These are phyloP conservation scores for Cheirogaleus medius DNA, from an alignment of 2,113 vertebrate species.

Conservation along the genomic window DNA sequence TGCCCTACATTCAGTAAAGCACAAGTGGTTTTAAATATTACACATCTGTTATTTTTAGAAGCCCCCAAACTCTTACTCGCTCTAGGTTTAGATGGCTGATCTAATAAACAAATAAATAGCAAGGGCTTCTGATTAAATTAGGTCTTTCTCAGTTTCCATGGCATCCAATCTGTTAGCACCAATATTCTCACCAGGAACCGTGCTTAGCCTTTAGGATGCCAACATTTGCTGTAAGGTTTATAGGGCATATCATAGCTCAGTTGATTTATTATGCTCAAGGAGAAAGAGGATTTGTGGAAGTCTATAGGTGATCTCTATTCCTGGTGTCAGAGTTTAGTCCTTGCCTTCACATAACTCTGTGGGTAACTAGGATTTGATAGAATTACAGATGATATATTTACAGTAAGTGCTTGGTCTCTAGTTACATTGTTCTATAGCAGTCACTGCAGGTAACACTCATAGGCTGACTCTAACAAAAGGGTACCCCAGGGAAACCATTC, in stretches of 20 bases:
- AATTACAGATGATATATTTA: conserved; percentile 22
- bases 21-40: conserved; percentile 78
- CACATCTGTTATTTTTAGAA: conserved; percentile 82
- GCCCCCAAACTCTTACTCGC: conserved; percentile 70
- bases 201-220: conserved; percentile 76
- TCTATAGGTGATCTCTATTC: background rate
- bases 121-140: conserved; percentile 82
- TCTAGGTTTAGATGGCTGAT: conserved; percentile 81
- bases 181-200: conserved; percentile 80
- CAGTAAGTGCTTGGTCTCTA: background rate
- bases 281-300: conserved; percentile 72
- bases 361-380: background rate
- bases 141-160: conserved; percentile 86
- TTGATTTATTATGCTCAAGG: conserved; percentile 77
- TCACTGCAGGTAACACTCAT: background rate
- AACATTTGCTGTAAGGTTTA: conserved; percentile 77
- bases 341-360: background rate
- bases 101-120: conserved; percentile 79
- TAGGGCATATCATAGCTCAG: conserved; percentile 70
- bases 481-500: background rate
- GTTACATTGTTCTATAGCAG: background rate
- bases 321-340: background rate
- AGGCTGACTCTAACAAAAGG: background rate
- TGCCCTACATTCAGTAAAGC: conserved; percentile 79
- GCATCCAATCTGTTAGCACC: conserved; percentile 83